Conservation (phyloP, 2,113 vertebrate species). For the Papio anubis region DNA sequence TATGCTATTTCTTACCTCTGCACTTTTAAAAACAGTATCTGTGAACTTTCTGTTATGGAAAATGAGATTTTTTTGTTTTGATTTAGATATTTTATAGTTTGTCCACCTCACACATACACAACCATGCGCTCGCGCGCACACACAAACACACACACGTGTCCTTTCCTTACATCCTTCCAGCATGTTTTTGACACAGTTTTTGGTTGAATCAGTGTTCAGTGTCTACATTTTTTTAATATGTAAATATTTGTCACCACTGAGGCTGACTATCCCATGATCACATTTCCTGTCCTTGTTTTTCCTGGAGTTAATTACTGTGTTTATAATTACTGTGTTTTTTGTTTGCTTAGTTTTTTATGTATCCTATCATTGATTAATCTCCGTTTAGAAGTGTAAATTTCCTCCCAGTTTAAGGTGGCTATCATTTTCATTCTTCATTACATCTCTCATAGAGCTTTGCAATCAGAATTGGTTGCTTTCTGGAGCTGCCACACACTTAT, state of each 20-base stretch:
- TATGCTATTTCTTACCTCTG: not conserved
- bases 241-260: not conserved
- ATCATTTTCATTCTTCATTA: not conserved
- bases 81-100: not conserved
- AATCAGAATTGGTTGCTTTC: not conserved
- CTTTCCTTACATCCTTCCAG: not conserved
- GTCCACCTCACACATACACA: not conserved
- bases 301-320: not conserved
- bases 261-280: not conserved
- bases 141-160: too few species aligned
- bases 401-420: not conserved
- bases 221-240: not conserved
- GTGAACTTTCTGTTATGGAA: not conserved
- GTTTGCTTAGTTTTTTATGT: slow-evolving; percentile 2
- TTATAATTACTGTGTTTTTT: not conserved
- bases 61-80: not conserved
- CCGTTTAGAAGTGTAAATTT: not conserved
- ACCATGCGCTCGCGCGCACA: accelerated
- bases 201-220: not conserved
- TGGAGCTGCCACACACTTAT: not conserved
- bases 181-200: not conserved
- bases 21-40: not conserved
- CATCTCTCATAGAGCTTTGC: not conserved
- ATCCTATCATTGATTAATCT: not conserved
- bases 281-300: not conserved